These are phyloP conservation scores for Phocoena sinus DNA, from an alignment of 2,113 vertebrate species.

Conservation along the genomic window DNA sequence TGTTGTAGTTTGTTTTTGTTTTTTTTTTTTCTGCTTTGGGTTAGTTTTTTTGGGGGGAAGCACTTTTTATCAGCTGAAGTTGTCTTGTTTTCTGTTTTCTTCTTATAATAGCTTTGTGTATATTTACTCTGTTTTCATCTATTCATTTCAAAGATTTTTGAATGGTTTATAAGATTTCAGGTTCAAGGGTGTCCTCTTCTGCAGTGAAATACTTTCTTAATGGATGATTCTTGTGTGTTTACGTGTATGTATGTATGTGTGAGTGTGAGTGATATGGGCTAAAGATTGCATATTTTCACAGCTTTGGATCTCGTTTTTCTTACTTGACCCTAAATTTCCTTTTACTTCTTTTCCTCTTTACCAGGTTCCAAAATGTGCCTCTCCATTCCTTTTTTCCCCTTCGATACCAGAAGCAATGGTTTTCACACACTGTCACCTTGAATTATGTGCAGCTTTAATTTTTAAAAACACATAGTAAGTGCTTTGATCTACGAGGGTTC, in stretches of 20 bases:
- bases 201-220: neutral
- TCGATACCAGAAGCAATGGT: neutral
- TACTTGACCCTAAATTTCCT: neutral
- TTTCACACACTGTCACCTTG: neutral
- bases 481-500: neutral
- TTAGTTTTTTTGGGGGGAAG: neutral
- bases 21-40: neutral
- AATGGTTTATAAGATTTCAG: neutral
- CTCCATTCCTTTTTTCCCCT: neutral
- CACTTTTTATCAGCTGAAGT: neutral
- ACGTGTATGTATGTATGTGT: no score
- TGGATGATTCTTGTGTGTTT: neutral
- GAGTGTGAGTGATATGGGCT: neutral
- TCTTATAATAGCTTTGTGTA: neutral
- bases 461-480: neutral
- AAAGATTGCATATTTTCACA: neutral
- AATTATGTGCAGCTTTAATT: neutral
- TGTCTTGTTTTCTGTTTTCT: neutral
- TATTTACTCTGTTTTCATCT: neutral
- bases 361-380: neutral
- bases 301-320: neutral
- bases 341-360: neutral
- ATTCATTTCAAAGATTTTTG: neutral
- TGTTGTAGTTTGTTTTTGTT: neutral
- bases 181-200: neutral